Evolutionary conservation across 2,888 invertebrate genomes (phyloP).

Genomic region (Chesias legatella): DNA sequence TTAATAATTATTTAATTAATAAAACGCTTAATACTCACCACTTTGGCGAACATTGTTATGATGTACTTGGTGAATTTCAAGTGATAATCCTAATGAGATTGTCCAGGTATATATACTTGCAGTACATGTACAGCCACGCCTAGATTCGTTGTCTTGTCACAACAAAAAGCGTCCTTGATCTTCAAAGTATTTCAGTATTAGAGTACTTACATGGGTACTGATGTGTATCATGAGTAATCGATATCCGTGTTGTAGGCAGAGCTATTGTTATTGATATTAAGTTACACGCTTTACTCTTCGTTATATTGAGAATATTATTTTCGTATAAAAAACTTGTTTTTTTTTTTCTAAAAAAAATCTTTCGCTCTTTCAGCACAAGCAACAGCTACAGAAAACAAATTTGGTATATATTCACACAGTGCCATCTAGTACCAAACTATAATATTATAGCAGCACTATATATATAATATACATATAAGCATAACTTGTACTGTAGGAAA

Average conservation of each 20-base stretch:
- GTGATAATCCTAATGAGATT: slow-evolving; percentile 51
- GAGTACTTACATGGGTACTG: slow-evolving; percentile 36
- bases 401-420: too few species aligned
- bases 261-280: slow-evolving; percentile 19
- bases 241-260: slow-evolving; percentile 51
- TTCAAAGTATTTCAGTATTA: slow-evolving; percentile 57
- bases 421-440: too few species aligned
- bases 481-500: too few species aligned
- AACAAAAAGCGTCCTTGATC: slow-evolving; percentile 76
- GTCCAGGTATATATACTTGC: slow-evolving; percentile 61
- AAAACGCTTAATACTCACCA: slow-evolving; percentile 53
- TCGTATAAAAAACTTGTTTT: too few species aligned
- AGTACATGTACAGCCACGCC: slow-evolving; percentile 59
- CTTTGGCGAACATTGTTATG: slow-evolving; percentile 68
- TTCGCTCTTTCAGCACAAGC: too few species aligned
- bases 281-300: too few species aligned
- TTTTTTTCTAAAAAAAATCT: too few species aligned
- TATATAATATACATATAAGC: too few species aligned
- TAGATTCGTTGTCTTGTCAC: slow-evolving; percentile 44
- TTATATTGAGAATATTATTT: too few species aligned
- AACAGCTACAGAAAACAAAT: too few species aligned
- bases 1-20: too few species aligned
- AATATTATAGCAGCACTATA: too few species aligned
- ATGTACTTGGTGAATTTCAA: slow-evolving; percentile 58
- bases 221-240: slow-evolving; percentile 42